A percentile compares a stretch with the other conserved stretches of the same genome.
phyloP scores from a whole-genome alignment of 37 sponge, comb jelly and placozoan genomes.

The Halichondria panicea region DNA sequence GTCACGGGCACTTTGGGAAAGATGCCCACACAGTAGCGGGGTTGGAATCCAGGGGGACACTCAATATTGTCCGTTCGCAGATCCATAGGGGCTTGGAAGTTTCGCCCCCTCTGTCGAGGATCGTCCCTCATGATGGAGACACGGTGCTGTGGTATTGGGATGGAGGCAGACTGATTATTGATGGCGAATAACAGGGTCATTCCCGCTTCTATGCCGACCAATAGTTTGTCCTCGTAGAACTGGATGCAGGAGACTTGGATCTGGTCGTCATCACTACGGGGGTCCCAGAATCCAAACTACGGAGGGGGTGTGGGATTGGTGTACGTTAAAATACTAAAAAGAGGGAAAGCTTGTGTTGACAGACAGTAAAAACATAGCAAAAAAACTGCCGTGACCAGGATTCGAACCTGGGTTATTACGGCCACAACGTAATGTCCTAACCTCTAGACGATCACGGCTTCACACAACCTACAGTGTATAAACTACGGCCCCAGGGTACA shows the following conservation, averaged over 20 bases:
- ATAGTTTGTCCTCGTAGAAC: conserved; percentile 51
- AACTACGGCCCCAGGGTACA: no score
- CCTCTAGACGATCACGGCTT: no score
- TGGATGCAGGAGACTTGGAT: conserved; percentile 59
- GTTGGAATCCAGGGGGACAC: conserved; percentile 81
- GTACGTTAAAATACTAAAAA: no score
- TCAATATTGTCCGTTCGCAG: conserved; percentile 46
- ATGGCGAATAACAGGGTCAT: conserved; percentile 41
- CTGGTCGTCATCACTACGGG: conserved; percentile 80
- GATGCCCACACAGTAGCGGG: conserved; percentile 55
- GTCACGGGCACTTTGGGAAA: conserved; percentile 74
- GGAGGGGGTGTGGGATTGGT: no score
- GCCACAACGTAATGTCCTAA: no score
- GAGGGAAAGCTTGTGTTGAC: no score
- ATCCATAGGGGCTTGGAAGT: conserved; percentile 68
- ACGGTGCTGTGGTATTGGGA: conserved; percentile 29
- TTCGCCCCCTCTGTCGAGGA: conserved; percentile 55
- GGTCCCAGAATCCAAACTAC: conserved; percentile 85
- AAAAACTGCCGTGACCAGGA: no score
- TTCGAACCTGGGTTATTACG: no score
- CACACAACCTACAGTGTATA: no score
- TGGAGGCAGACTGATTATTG: conserved; percentile 63
- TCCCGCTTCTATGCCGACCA: conserved; percentile 77
- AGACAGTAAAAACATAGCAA: no score
- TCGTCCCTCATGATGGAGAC: conserved; percentile 70